Percentiles rank a stretch among this genome's conserved stretches.
Conservation (phyloP, 2,113 vertebrate genomes). For the Barnardius zonarius region DNA sequence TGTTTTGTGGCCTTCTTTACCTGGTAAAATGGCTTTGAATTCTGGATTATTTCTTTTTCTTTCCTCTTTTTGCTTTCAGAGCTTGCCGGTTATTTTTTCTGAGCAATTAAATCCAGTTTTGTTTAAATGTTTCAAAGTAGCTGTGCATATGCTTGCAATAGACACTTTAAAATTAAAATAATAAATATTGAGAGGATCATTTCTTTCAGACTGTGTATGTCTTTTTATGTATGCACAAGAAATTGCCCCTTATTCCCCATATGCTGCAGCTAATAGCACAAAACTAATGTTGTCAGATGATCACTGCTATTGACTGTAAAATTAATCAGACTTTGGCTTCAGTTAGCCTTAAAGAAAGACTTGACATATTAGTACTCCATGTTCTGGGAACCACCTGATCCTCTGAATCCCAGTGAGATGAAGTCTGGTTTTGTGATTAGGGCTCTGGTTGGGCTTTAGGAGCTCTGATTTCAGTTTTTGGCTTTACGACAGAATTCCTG, state of each 20-base stretch:
- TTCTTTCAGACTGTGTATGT: slow-evolving; percentile 15
- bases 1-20: neutral
- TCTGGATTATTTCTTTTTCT: neutral
- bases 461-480: slow-evolving; percentile 17
- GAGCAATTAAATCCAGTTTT: slow-evolving; percentile 24
- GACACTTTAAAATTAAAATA: slow-evolving; percentile 51
- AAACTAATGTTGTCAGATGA: slow-evolving; percentile 46
- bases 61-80: neutral
- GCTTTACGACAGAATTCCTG: slow-evolving; percentile 27
- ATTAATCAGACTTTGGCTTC: slow-evolving; percentile 44
- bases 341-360: slow-evolving; percentile 18
- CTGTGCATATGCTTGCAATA: slow-evolving; percentile 7
- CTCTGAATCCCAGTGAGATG: neutral
- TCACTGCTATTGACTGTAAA: slow-evolving; percentile 34
- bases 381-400: slow-evolving; percentile 3
- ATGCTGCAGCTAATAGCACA: slow-evolving; percentile 35
- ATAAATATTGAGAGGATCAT: slow-evolving; percentile 45
- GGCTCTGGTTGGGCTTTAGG: neutral
- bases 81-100: slow-evolving; percentile 16
- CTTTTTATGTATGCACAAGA: slow-evolving; percentile 18
- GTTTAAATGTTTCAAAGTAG: slow-evolving; percentile 29
- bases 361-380: neutral
- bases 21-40: neutral
- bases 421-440: slow-evolving; percentile 44
- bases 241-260: slow-evolving; percentile 19